Conservation (phyloP, 2,888 invertebrate genomes). For the Nomada flava region DNA sequence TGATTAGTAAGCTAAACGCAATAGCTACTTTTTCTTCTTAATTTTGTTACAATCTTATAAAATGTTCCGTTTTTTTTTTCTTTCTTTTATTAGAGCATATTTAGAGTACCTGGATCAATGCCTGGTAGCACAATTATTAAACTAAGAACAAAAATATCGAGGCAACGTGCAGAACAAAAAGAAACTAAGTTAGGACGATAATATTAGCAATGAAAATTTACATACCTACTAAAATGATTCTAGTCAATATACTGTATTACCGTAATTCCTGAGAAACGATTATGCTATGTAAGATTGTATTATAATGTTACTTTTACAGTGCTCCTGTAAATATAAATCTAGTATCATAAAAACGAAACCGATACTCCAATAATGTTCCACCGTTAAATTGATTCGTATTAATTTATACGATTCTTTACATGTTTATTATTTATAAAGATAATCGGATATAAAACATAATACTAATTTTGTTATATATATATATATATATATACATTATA, state of each 20-base stretch:
- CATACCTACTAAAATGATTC: constrained; percentile 67
- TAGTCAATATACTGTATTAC: constrained; percentile 74
- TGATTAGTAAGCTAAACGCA: not conserved
- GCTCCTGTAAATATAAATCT: constrained; percentile 55
- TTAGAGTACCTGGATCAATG: constrained; percentile 92
- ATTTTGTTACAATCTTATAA: constrained; percentile 83
- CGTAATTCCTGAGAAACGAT: constrained; percentile 50
- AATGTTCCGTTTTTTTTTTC: constrained; percentile 78
- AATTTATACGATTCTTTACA: constrained; percentile 50
- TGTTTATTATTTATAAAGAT: constrained; percentile 41
- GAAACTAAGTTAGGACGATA: constrained; percentile 78
- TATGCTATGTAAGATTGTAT: constrained; percentile 62
- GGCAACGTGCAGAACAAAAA: constrained; percentile 85
- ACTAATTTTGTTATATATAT: constrained; percentile 34
- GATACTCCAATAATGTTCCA: constrained; percentile 29
- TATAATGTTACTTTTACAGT: constrained; percentile 54
- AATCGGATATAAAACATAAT: constrained; percentile 3
- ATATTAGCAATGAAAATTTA: constrained; percentile 65
- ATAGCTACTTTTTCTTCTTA: not conserved
- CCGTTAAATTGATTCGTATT: constrained; percentile 30
- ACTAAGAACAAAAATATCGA: constrained; percentile 86
- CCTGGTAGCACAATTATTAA: constrained; percentile 88
- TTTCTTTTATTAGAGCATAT: constrained; percentile 89
- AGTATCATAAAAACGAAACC: constrained; percentile 29
- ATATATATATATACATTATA: constrained; percentile 16